Percentiles rank a stretch among this genome's conserved stretches.
These are phyloP conservation scores for Marasmarcha lunaedactyla DNA, from an alignment of 2,888 invertebrate genomes.

Conservation along the genomic window DNA sequence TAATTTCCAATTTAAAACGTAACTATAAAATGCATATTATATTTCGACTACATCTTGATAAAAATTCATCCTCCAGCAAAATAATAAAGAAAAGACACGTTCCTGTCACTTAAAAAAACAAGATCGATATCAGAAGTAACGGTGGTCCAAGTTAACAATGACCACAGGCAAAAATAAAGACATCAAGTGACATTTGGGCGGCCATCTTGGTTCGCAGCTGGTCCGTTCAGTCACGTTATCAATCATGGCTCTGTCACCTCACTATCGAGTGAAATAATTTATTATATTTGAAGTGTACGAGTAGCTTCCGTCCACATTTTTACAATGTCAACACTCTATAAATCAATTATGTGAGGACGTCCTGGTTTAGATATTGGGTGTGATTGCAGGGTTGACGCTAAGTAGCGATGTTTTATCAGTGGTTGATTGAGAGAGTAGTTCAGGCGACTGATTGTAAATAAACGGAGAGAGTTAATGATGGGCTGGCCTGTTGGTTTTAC, in stretches of 20 bases:
- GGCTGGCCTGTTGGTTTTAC: no score
- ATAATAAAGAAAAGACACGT: background rate
- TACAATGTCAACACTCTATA: conserved; percentile 59
- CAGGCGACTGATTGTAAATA: background rate
- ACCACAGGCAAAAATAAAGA: conserved; percentile 17
- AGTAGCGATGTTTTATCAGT: conserved; percentile 2
- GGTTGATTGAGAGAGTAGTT: background rate
- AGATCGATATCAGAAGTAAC: background rate
- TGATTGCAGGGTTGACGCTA: conserved; percentile 14
- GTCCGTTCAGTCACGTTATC: conserved; percentile 39
- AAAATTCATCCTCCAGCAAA: background rate
- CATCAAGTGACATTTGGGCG: conserved; percentile 20
- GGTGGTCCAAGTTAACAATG: background rate
- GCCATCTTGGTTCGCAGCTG: conserved; percentile 40
- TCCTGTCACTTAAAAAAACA: background rate
- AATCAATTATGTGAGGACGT: conserved; percentile 56
- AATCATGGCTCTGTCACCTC: conserved; percentile 31
- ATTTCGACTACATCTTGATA: no score
- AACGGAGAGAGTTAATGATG: no score
- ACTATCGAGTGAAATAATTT: conserved; percentile 48
- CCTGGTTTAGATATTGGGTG: conserved; percentile 28
- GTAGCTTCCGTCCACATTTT: conserved; percentile 39
- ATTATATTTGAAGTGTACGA: conserved; percentile 40
- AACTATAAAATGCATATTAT: no score
- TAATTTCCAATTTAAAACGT: no score